Evolutionary conservation across 2,888 invertebrate genomes (phyloP), one percentile per base, ranked within the genome.

Genomic region (Andrena hattorfiana): DNA sequence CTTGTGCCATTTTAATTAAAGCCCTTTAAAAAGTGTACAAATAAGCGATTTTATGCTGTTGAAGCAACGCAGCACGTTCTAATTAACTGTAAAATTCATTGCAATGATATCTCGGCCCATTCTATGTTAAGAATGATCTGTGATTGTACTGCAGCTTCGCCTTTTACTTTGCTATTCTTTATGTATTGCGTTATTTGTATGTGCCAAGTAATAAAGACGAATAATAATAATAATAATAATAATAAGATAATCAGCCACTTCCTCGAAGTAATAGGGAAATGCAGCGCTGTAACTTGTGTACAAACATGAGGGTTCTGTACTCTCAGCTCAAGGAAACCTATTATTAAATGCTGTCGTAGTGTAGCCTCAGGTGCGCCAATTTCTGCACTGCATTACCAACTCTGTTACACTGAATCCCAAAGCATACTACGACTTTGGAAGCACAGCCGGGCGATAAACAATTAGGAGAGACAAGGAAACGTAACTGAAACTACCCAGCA

Each of bases 321-420:
- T 59, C 56, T 42, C 30, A 8, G 32, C 35, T 13, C 42, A 49
- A 62, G 80, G 71, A 62, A 72, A 71, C 60, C 71, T 67, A 67
- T 77, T 80, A 80, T 71, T 80, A 80, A 71, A 71, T 71, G 54
- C 62, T 30, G 28, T 20, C 42, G 68, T 20, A 68, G 62, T 56
- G 56, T 72, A 72, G 81, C 54, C 81, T 78, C 81, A 77, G 81
- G 78, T 81, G 81, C 64, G 6, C 67, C 81, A 77, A 72, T 81
- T 77, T 78, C 72, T 72, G 67, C 63, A 49, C 66, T 26, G 72
- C 56, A 68, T 72, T 77, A 72, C 71, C 67, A 81, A 81, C 78
- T 78, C 67, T 42, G 81, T 72, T 78, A 59, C 75, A 63, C 67
- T 78, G 72, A 81, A 81, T 68, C 72, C 78, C 71, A 71, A 67